Evolutionary conservation across 2,797 vertebrate genomes (phyloP).

Genomic region (Myripristis murdjan): DNA sequence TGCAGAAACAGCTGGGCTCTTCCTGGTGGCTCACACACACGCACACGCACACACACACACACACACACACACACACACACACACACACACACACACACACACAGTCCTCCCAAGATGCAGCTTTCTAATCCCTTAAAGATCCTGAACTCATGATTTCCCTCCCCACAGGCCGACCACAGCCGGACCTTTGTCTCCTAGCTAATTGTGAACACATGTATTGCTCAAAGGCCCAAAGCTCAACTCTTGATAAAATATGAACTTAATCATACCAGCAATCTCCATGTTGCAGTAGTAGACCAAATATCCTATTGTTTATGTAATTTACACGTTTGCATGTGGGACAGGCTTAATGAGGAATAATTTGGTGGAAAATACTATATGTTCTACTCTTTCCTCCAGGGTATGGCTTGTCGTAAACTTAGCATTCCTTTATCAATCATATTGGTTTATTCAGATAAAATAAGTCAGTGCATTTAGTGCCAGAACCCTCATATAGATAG

Average conservation of each 20-base stretch:
- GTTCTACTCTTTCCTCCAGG: conserved; percentile 4
- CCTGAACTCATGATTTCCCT: conserved; percentile 70
- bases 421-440: conserved; percentile 15
- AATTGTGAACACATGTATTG: conserved; percentile 73
- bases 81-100: conserved; percentile 19
- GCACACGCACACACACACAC: conserved; percentile 20
- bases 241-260: conserved; percentile 46
- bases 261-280: conserved; percentile 50
- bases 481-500: conserved; percentile 4
- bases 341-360: conserved; percentile 4
- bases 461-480: conserved; percentile 14
- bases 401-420: not conserved
- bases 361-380: not conserved
- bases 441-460: conserved; percentile 5
- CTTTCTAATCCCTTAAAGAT: conserved; percentile 71
- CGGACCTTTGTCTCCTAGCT: conserved; percentile 66
- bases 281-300: conserved; percentile 33
- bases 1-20: conserved; percentile 44
- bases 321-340: conserved; percentile 46
- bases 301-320: conserved; percentile 48
- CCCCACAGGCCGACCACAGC: conserved; percentile 70
- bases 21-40: conserved; percentile 3
- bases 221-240: conserved; percentile 34
- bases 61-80: conserved; percentile 1
- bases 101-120: conserved; percentile 33